Percentiles rank a stretch among this genome's conserved stretches.
These are phyloP conservation scores for Melipona bicolor DNA, from an alignment of 2,888 invertebrate genomes.

Conservation along the genomic window DNA sequence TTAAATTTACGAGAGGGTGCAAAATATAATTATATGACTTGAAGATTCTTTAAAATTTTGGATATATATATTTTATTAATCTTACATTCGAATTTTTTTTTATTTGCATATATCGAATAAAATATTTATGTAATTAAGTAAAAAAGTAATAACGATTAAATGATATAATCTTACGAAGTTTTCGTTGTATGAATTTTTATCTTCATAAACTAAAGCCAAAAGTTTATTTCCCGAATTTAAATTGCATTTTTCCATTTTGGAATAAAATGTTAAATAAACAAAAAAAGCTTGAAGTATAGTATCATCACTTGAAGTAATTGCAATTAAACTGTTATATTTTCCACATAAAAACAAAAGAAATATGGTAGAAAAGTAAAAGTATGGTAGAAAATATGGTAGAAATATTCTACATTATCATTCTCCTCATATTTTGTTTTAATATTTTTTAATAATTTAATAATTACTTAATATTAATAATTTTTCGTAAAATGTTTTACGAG, in stretches of 20 bases:
- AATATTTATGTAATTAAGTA: neutral
- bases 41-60: neutral
- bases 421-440: neutral
- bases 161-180: constrained; percentile 26
- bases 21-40: neutral
- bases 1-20: neutral
- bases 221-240: neutral
- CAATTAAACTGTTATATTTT: neutral
- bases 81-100: neutral
- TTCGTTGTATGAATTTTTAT: neutral
- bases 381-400: constrained; percentile 7
- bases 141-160: neutral
- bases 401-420: neutral
- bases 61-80: neutral
- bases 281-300: neutral
- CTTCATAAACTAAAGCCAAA: neutral
- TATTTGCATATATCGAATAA: neutral
- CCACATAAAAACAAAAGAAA: constrained; percentile 5
- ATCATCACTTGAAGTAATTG: neutral
- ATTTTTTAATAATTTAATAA: neutral
- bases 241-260: constrained; percentile 6
- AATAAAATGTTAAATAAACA: constrained; percentile 10
- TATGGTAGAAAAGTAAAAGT: constrained; percentile 8
- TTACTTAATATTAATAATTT: neutral
- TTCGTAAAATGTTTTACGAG: neutral